Conservation (phyloP, 2,797 vertebrate genomes). For the Cirrhinus mrigala region DNA sequence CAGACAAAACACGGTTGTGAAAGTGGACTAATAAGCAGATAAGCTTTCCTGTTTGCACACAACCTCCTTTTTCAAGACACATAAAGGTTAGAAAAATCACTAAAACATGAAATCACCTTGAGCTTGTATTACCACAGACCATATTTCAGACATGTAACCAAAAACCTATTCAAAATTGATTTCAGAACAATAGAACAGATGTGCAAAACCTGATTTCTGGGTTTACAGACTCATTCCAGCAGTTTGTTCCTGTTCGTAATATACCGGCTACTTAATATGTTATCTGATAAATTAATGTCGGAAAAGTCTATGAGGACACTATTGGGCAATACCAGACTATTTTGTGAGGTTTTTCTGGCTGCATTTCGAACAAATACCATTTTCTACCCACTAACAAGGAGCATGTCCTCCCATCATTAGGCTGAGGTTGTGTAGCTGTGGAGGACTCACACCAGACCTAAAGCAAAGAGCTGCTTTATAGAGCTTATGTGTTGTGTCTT, state of each 20-base stretch:
- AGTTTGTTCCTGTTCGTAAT: background rate
- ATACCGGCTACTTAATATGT: background rate
- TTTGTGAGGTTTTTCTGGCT: background rate
- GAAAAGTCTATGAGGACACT: background rate
- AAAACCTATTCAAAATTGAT: background rate
- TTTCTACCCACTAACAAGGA: background rate
- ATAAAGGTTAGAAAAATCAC: background rate
- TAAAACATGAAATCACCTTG: background rate
- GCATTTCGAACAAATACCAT: background rate
- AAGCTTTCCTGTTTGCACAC: background rate
- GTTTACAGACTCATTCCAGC: background rate
- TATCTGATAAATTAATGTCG: background rate
- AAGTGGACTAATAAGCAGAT: background rate
- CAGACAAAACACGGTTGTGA: background rate
- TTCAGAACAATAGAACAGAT: background rate
- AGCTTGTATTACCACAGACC: background rate
- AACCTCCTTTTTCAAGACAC: background rate
- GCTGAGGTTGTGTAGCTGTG: background rate
- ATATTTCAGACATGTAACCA: background rate
- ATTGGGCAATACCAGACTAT: background rate
- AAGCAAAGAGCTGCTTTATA: constrained; percentile 31
- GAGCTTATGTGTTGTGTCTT: constrained; percentile 45
- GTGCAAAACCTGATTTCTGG: background rate
- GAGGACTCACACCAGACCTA: background rate
- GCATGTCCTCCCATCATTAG: constrained; percentile 1